These are phyloP conservation scores for Serranochromis macrocephalus DNA, from an alignment of 2,113 vertebrate genomes.

Conservation along the genomic window DNA sequence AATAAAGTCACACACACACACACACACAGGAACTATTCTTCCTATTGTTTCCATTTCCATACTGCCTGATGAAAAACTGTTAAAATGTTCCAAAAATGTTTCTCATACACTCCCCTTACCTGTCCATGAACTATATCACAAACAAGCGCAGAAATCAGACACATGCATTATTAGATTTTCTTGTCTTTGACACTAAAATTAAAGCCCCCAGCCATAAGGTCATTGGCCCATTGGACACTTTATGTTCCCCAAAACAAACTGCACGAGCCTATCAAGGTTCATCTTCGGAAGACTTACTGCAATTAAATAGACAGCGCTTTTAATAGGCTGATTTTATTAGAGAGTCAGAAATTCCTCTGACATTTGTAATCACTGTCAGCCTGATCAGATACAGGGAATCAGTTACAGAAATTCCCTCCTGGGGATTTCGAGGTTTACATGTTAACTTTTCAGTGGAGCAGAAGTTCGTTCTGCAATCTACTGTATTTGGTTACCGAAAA, in stretches of 20 bases:
- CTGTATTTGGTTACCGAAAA: not conserved
- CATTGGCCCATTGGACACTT: not conserved
- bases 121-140: not conserved
- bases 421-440: not conserved
- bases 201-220: not conserved
- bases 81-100: not conserved
- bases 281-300: not conserved
- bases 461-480: not conserved
- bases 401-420: not conserved
- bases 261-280: not conserved
- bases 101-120: not conserved
- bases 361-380: not conserved
- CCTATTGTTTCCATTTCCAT: not conserved
- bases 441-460: not conserved
- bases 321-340: not conserved
- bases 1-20: slow-evolving; percentile 19
- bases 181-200: not conserved
- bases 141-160: not conserved
- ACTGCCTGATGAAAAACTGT: not conserved
- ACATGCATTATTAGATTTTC: not conserved
- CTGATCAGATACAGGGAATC: not conserved
- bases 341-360: not conserved
- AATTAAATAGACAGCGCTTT: not conserved
- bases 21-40: not conserved
- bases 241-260: not conserved